Evolutionary conservation across 2,888 invertebrate genomes (phyloP).

Genomic region (Drosophila tripunctata): DNA sequence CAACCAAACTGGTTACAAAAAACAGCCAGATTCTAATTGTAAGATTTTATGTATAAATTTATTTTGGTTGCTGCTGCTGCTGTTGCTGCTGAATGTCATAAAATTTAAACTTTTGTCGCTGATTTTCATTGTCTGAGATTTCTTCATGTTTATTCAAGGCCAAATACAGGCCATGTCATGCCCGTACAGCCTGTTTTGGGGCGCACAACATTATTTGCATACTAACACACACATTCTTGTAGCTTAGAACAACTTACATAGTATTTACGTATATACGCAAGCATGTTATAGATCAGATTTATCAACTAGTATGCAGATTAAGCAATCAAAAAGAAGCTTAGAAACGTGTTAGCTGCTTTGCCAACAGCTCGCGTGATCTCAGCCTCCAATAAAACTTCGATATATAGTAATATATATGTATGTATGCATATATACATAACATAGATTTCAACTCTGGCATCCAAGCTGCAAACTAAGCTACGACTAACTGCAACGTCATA

Average conservation of each 20-base stretch:
- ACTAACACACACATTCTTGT: conserved; percentile 50
- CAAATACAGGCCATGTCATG: conserved; percentile 30
- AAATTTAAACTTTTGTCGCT: conserved; percentile 63
- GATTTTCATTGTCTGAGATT: conserved; percentile 55
- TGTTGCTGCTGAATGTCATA: conserved; percentile 57
- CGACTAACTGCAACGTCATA: conserved; percentile 45
- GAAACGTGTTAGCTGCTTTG: conserved; percentile 53
- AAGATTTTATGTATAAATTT: conserved; percentile 32
- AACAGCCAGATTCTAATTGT: conserved; percentile 56
- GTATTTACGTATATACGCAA: conserved; percentile 37
- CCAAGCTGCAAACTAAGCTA: background rate
- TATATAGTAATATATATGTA: background rate
- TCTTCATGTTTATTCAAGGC: conserved; percentile 64
- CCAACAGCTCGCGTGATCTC: conserved; percentile 46
- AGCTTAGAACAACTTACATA: conserved; percentile 67
- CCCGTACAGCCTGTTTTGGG: conserved; percentile 51
- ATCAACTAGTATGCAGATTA: conserved; percentile 69
- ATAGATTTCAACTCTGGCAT: too few species aligned
- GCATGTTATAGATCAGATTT: conserved; percentile 51
- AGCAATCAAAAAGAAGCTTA: conserved; percentile 27
- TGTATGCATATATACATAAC: background rate
- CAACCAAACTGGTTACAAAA: conserved; percentile 69
- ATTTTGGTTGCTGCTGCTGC: conserved; percentile 37
- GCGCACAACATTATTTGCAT: conserved; percentile 57
- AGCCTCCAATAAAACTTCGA: conserved; percentile 1